Evolutionary conservation across 2,888 invertebrate genomes (phyloP).

Genomic region (Himalopsyche tibetana): DNA sequence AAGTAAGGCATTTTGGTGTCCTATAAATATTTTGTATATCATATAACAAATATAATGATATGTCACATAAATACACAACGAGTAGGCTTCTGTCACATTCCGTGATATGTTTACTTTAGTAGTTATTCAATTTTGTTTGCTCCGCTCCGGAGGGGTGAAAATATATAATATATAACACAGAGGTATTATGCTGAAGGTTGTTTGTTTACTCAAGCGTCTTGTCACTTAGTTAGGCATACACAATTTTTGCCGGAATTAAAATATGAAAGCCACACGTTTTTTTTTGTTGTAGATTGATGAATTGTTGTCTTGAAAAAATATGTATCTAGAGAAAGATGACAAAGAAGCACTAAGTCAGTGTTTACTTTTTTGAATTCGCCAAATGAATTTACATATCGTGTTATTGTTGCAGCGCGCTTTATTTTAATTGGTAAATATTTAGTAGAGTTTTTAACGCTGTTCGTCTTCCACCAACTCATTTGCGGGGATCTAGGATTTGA

Average conservation of each 20-base stretch:
- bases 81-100: constrained; percentile 12
- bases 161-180: neutral
- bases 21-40: neutral
- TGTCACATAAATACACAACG: constrained; percentile 38
- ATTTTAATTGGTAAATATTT: no score
- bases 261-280: neutral
- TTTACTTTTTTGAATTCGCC: neutral
- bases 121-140: constrained; percentile 34
- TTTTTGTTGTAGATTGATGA: constrained; percentile 13
- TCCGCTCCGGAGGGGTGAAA: neutral
- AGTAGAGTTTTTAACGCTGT: no score
- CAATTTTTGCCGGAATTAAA: neutral
- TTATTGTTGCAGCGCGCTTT: no score
- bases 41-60: constrained; percentile 4
- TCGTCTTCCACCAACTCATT: no score
- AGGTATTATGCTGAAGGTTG: neutral
- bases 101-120: constrained; percentile 29
- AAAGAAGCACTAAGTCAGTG: neutral
- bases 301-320: neutral
- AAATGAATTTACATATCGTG: no score
- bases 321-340: neutral
- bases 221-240: constrained; percentile 42
- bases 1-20: neutral
- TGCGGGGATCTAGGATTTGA: no score
- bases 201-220: constrained; percentile 1